A percentile compares a stretch with the other conserved stretches of the same genome.
Evolutionary conservation across 2,888 invertebrate species (phyloP).

Genomic region (Pollenia griseotomentosa): DNA sequence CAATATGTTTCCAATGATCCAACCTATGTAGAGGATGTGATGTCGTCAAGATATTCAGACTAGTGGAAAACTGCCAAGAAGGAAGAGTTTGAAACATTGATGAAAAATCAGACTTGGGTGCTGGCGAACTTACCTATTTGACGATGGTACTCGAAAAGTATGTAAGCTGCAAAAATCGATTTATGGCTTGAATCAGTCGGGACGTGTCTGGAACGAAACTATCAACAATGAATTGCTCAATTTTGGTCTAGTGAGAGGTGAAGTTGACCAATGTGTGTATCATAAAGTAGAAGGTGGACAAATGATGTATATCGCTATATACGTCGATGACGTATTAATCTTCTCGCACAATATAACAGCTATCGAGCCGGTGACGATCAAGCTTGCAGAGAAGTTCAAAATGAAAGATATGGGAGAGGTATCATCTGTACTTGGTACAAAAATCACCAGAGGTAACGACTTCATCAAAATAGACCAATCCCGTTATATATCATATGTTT

Average conservation of each 20-base stretch:
- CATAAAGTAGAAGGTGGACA: slow-evolving; percentile 40
- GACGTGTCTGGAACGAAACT: slow-evolving; percentile 37
- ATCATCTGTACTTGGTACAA: slow-evolving; percentile 55
- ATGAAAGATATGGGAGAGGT: slow-evolving; percentile 63
- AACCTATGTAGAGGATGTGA: too few relatives aligned
- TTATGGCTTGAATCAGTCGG: slow-evolving; percentile 28
- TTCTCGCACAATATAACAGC: slow-evolving; percentile 48
- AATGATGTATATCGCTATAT: slow-evolving; percentile 12
- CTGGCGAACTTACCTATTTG: not conserved
- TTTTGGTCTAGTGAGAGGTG: slow-evolving; percentile 48
- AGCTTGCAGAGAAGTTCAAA: too few relatives aligned
- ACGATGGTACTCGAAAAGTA: slow-evolving; percentile 65
- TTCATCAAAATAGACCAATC: slow-evolving; percentile 55
- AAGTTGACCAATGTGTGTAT: slow-evolving; percentile 65
- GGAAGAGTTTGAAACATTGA: not conserved
- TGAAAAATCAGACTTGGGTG: too few relatives aligned
- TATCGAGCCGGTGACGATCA: not conserved
- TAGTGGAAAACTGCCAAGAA: slow-evolving; percentile 22
- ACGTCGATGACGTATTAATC: slow-evolving; percentile 66
- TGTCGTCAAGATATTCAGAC: too few relatives aligned
- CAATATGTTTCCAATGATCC: too few relatives aligned
- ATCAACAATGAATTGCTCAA: slow-evolving; percentile 20
- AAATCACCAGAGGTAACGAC: slow-evolving; percentile 6
- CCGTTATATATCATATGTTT: slow-evolving; percentile 58
- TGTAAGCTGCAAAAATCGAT: slow-evolving; percentile 53